phyloP scores from a whole-genome alignment of 2,888 invertebrate species.

The Morpho helenor region DNA sequence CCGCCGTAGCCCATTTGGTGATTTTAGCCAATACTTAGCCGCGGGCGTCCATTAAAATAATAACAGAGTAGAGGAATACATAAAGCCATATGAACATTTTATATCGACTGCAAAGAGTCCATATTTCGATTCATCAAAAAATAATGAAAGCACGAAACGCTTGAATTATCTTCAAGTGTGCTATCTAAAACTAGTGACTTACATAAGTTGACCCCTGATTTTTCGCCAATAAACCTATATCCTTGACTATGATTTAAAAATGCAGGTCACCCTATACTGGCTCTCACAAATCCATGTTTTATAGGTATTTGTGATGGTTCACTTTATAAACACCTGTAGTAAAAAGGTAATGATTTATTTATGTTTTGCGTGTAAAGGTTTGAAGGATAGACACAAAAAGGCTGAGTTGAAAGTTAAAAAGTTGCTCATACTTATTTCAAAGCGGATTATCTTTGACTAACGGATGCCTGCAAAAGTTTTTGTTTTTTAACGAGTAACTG shows the following conservation, averaged over 20 bases:
- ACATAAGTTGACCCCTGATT: constrained; percentile 20
- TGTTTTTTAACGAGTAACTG: too few relatives aligned
- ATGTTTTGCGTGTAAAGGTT: constrained; percentile 25
- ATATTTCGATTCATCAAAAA: constrained; percentile 23
- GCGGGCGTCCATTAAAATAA: too few relatives aligned
- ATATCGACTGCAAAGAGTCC: constrained; percentile 25
- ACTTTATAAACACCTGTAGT: constrained; percentile 34
- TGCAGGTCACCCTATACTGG: constrained; percentile 28
- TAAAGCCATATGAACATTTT: constrained; percentile 15
- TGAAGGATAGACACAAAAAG: not conserved
- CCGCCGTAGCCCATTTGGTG: too few relatives aligned
- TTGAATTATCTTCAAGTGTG: constrained; percentile 24
- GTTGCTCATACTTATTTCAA: not conserved
- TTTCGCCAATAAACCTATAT: constrained; percentile 13
- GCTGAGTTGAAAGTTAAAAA: not conserved
- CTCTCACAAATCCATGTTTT: constrained; percentile 16
- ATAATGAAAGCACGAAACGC: constrained; percentile 28
- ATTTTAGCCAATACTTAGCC: too few relatives aligned
- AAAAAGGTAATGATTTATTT: constrained; percentile 34
- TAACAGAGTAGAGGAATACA: not conserved
- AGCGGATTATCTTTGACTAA: not conserved
- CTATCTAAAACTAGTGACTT: constrained; percentile 13
- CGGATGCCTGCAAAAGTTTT: not conserved
- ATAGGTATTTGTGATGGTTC: constrained; percentile 27
- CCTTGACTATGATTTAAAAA: constrained; percentile 5